Evolutionary conservation across 2,113 vertebrate genomes (phyloP).

Genomic region (Hyaena hyaena): DNA sequence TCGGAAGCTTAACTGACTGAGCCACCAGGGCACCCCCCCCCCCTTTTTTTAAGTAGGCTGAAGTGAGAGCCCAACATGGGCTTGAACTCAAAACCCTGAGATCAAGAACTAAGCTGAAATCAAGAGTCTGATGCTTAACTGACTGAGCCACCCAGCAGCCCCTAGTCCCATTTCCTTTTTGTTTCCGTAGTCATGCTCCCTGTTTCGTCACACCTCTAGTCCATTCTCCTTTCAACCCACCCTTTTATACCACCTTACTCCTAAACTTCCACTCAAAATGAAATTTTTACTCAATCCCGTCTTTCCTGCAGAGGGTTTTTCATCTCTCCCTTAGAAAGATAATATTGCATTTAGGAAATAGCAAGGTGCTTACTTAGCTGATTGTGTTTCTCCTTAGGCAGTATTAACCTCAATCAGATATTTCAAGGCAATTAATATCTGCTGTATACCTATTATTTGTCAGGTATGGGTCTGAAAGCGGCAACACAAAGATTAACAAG

Average conservation of each 20-base stretch:
- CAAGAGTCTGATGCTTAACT: too few species aligned
- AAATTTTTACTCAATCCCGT: background rate
- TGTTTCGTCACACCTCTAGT: background rate
- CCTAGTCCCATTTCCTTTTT: background rate
- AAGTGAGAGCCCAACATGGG: too few species aligned
- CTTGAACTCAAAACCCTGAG: too few species aligned
- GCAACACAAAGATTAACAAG: background rate
- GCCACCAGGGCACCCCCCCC: too few species aligned
- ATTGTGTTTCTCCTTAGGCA: background rate
- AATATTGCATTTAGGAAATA: background rate
- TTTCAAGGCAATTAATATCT: background rate
- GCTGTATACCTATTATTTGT: background rate
- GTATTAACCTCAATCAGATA: background rate
- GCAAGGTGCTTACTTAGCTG: background rate
- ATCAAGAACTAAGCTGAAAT: too few species aligned
- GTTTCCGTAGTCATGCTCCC: background rate
- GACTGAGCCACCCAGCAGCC: too few species aligned
- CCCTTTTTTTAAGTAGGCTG: too few species aligned
- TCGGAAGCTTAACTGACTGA: too few species aligned
- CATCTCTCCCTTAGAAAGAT: background rate
- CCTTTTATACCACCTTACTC: background rate
- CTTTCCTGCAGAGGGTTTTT: background rate
- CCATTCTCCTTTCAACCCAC: background rate
- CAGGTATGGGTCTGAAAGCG: slow-evolving; percentile 4
- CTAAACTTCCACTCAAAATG: background rate